These are phyloP conservation scores for Bubo blakistoni DNA, from an alignment of 2,113 vertebrate species.

Conservation along the genomic window DNA sequence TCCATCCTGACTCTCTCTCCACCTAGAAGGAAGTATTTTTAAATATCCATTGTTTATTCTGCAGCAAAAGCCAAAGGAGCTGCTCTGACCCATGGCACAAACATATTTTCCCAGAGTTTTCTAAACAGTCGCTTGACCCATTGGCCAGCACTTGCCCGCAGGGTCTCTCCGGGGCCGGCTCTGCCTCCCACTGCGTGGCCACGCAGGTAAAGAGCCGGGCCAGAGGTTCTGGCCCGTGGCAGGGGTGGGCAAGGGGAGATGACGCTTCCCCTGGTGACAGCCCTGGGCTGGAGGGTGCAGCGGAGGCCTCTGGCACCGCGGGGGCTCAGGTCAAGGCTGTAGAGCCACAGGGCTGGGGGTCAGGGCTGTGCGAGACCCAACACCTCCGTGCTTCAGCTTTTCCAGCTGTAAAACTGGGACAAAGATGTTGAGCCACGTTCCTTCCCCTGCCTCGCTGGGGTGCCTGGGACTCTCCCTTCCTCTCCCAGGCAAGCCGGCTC, in stretches of 20 bases:
- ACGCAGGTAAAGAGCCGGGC: neutral
- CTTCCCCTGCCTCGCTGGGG: neutral
- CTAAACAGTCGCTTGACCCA: neutral
- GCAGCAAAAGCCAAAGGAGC: neutral
- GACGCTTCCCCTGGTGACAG: neutral
- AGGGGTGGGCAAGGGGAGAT: neutral
- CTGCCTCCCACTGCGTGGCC: neutral
- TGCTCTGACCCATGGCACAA: neutral
- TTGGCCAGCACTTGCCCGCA: neutral
- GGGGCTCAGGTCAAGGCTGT: fast-evolving
- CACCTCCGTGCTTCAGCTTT: neutral
- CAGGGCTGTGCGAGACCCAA: neutral
- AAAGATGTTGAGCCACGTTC: neutral
- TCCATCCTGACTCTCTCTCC: neutral
- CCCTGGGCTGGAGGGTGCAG: neutral
- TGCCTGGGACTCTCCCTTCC: neutral
- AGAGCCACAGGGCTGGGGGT: neutral
- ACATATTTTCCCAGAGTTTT: constrained; percentile 27
- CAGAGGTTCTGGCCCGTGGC: fast-evolving
- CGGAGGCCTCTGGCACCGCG: fast-evolving
- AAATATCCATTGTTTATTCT: constrained; percentile 16
- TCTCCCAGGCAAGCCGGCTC: neutral
- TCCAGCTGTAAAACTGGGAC: constrained; percentile 19
- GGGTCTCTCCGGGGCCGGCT: neutral
- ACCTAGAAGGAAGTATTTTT: neutral